Conservation (phyloP, 2,888 invertebrate species). For the Elaeidobius kamerunicus region DNA sequence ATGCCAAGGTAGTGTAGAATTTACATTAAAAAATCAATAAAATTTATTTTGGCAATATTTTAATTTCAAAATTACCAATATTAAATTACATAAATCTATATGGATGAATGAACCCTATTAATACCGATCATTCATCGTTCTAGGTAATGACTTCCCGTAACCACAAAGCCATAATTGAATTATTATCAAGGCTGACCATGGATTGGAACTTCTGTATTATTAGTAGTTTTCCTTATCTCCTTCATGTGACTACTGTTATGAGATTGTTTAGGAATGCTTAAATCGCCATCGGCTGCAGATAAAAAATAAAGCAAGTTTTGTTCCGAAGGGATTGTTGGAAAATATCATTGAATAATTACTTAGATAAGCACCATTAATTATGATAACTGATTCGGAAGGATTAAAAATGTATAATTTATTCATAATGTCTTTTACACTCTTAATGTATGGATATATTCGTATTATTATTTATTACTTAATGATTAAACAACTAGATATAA, state of each 20-base stretch:
- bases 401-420: too few species aligned
- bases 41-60: too few species aligned
- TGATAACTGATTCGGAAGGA: too few species aligned
- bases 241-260: slow-evolving; percentile 4
- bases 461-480: too few species aligned
- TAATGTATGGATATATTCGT: too few species aligned
- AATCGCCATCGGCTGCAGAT: slow-evolving; percentile 2
- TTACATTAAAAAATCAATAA: too few species aligned
- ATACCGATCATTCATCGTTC: slow-evolving; percentile 1
- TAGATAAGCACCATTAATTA: too few species aligned
- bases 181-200: slow-evolving; percentile 7
- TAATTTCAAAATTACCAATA: too few species aligned
- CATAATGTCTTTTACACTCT: too few species aligned
- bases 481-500: too few species aligned
- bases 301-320: not conserved
- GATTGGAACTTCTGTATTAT: slow-evolving; percentile 9
- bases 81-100: too few species aligned
- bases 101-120: not conserved
- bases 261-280: slow-evolving; percentile 1
- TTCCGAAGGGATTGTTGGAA: not conserved
- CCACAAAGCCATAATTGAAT: slow-evolving; percentile 8
- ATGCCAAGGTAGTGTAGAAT: too few species aligned
- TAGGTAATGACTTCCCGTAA: slow-evolving; percentile 4
- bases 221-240: slow-evolving; percentile 8
- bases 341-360: not conserved